Percentiles rank a stretch among this genome's conserved stretches.
Conservation (phyloP, 2,888 invertebrate species). For the Smittia aterrima region DNA sequence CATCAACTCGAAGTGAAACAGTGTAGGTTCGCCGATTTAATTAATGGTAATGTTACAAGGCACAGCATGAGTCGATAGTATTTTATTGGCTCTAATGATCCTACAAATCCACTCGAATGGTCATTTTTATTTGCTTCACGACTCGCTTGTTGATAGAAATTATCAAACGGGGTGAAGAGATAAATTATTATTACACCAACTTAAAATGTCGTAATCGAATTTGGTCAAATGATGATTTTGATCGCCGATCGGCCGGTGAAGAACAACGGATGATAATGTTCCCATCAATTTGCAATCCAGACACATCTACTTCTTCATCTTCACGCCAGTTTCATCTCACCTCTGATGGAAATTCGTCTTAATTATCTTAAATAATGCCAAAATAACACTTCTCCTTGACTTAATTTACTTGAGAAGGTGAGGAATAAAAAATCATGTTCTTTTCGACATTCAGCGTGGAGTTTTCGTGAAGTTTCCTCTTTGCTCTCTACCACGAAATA, state of each 20-base stretch:
- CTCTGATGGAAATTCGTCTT: constrained; percentile 33
- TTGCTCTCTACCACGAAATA: too few species aligned
- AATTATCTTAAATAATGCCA: constrained; percentile 40
- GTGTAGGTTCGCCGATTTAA: constrained; percentile 25
- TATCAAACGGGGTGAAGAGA: not conserved
- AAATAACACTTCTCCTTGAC: constrained; percentile 39
- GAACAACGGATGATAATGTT: constrained; percentile 29
- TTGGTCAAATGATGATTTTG: not conserved
- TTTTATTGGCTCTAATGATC: constrained; percentile 36
- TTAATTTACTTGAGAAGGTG: constrained; percentile 25
- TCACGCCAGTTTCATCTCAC: not conserved
- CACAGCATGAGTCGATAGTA: constrained; percentile 34
- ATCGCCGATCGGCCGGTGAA: not conserved
- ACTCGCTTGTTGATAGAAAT: not conserved
- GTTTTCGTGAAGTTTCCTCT: not conserved
- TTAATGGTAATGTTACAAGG: constrained; percentile 31
- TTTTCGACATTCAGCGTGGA: not conserved
- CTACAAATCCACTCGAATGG: constrained; percentile 30
- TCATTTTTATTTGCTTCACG: constrained; percentile 34
- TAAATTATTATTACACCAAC: not conserved
- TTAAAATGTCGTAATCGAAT: not conserved
- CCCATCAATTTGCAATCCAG: constrained; percentile 28
- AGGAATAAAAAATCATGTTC: constrained; percentile 8
- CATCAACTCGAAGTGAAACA: not conserved
- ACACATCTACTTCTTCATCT: not conserved